Base-by-base conservation (phyloP, 2,113 vertebrate genomes). In the Eolophus roseicapilla region DNA sequence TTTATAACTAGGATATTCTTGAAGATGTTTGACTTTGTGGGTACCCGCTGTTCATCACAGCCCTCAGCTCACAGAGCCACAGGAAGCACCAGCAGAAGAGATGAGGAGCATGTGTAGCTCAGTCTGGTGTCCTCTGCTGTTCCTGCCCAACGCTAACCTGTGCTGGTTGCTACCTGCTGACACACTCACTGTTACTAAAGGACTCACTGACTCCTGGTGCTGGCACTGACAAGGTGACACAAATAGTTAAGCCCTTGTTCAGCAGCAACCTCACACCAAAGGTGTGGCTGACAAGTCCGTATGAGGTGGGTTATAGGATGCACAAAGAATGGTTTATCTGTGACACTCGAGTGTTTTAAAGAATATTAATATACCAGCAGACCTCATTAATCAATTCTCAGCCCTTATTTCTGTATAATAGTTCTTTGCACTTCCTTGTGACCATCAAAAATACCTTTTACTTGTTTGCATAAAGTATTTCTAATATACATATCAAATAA, bases 171-270 rank as follows among this genome's bases (percentile, higher is more conserved):
- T 44, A 27, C 5, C 47, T 14, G 83, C 84, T 91, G 77, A 50
- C 53, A 2, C 4, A 5, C 12, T 43, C 1, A 7, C 67, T 62
- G 52, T 1, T 13, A 6, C 11, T 50, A 11, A 59, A 68, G 79
- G 73, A 64, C 28, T 29, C 7, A 53, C 82, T 91, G 94, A 59
- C 44, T 44, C 4, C 35, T 11, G 44, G 31, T 16, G 67, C 71
- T 79, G 93, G 82, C 81, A 27, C 25, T 5, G 92, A 12, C 25
- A 59, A 62, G 79, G 88, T 16, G 90, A n/a, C 82, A 79, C 35
- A 65, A 90, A 90, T 17, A 88, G 59, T 6, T 57, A 73, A 60
- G 88, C 19, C 76, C 83, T 94, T 92, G 92, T 46, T 94, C 80
- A 62, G 93, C 88, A 90, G 88, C 82, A 86, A 28, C 80, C 76